phyloP scores from a whole-genome alignment of 2,113 vertebrate species.

The Lophura nycthemera region DNA sequence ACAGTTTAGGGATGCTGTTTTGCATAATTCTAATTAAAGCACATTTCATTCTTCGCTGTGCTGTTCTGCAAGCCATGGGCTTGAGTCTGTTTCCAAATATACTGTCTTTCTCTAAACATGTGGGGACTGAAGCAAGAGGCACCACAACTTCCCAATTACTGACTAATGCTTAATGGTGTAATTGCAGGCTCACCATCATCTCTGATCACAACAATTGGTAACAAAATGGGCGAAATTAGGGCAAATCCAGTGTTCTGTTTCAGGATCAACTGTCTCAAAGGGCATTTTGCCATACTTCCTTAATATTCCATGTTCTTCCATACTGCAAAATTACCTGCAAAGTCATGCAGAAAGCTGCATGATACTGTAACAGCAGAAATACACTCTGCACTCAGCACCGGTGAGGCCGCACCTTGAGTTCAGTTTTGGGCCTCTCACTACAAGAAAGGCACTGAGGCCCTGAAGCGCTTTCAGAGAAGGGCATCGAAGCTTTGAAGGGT shows the following conservation, averaged over 20 bases:
- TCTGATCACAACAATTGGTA: neutral
- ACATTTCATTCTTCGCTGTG: neutral
- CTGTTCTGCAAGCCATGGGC: neutral
- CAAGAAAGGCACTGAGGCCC: too few species aligned
- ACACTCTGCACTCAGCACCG: too few species aligned
- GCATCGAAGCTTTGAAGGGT: too few species aligned
- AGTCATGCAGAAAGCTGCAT: neutral
- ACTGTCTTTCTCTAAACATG: neutral
- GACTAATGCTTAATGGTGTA: neutral
- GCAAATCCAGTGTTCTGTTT: neutral
- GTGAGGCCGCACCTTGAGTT: too few species aligned
- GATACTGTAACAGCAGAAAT: fast-evolving
- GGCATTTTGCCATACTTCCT: neutral
- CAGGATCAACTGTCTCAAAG: neutral
- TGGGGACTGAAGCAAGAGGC: neutral
- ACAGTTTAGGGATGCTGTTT: neutral
- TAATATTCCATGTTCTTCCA: neutral
- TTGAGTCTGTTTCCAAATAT: neutral
- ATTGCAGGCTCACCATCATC: neutral
- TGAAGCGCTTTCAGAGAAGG: too few species aligned
- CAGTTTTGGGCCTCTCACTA: too few species aligned
- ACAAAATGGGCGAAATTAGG: fast-evolving
- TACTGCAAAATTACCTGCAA: neutral
- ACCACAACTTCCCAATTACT: neutral
- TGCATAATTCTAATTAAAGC: neutral